These are phyloP conservation scores for Natator depressus DNA, from an alignment of 2,113 vertebrate genomes.

Conservation along the genomic window DNA sequence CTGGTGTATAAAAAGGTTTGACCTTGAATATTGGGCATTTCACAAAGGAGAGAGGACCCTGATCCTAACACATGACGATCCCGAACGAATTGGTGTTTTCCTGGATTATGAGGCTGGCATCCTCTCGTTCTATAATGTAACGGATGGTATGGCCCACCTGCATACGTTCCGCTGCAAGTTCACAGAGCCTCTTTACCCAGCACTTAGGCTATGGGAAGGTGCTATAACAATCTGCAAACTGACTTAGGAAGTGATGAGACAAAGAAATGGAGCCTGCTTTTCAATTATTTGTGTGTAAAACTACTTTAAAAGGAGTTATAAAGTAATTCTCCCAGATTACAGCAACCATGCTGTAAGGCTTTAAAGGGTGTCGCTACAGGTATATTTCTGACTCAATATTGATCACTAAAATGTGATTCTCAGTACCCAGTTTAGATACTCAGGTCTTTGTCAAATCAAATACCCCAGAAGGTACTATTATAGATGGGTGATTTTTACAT, in stretches of 20 bases:
- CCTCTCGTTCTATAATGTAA: slow-evolving; percentile 78
- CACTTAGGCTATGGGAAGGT: slow-evolving; percentile 81
- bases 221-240: slow-evolving; percentile 69
- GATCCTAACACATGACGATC: slow-evolving; percentile 62
- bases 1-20: slow-evolving; percentile 81
- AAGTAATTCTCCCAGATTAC: background rate
- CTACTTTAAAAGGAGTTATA: background rate
- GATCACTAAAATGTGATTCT: background rate
- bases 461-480: background rate
- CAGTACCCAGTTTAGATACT: background rate
- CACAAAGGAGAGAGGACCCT: slow-evolving; percentile 78
- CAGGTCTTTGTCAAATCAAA: background rate
- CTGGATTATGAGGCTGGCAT: slow-evolving; percentile 81
- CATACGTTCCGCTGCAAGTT: slow-evolving; percentile 78
- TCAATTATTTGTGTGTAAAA: background rate
- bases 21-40: slow-evolving; percentile 82
- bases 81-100: slow-evolving; percentile 73
- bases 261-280: background rate
- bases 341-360: background rate
- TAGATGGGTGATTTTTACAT: background rate
- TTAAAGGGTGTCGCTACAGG: background rate
- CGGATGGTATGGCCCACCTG: slow-evolving; percentile 72
- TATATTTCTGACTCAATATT: background rate
- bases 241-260: slow-evolving; percentile 23
- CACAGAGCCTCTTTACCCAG: slow-evolving; percentile 78